Percentiles rank a stretch among this genome's conserved stretches.
These are phyloP conservation scores for Coelinius sp. DNA, from an alignment of 2,888 invertebrate genomes.

Conservation along the genomic window DNA sequence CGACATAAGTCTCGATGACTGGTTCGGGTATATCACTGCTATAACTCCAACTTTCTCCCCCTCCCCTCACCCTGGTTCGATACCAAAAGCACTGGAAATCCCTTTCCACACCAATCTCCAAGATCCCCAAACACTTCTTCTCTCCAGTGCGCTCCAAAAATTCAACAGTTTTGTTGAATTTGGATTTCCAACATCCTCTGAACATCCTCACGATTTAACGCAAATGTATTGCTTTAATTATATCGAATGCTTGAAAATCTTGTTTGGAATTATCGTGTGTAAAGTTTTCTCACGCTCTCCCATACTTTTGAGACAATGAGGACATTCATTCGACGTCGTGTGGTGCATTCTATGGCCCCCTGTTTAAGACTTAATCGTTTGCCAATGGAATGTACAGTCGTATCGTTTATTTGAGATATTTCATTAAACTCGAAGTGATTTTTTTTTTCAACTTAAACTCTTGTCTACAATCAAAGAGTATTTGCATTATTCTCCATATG, in stretches of 20 bases:
- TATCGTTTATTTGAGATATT: constrained; percentile 21
- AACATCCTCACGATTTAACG: constrained; percentile 8
- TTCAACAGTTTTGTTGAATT: background rate
- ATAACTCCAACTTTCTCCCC: constrained; percentile 24
- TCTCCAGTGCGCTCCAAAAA: background rate
- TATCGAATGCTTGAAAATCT: constrained; percentile 47
- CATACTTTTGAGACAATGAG: constrained; percentile 57
- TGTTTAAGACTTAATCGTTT: constrained; percentile 61
- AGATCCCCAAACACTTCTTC: background rate
- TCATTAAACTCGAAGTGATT: background rate
- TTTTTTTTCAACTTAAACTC: background rate
- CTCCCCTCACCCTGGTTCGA: background rate
- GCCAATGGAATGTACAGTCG: constrained; percentile 56
- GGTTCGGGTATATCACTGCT: constrained; percentile 56
- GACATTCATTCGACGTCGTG: constrained; percentile 62
- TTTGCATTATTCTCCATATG: background rate
- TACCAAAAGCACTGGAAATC: background rate
- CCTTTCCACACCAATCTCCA: background rate
- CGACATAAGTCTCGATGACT: constrained; percentile 66
- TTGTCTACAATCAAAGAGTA: background rate
- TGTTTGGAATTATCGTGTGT: constrained; percentile 54
- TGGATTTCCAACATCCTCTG: background rate
- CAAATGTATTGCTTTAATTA: constrained; percentile 57
- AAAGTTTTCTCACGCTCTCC: constrained; percentile 60
- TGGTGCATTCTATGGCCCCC: constrained; percentile 33